These are phyloP conservation scores for Oscheius sp. DNA, from an alignment of 1,140 invertebrate species.

Conservation along the genomic window DNA sequence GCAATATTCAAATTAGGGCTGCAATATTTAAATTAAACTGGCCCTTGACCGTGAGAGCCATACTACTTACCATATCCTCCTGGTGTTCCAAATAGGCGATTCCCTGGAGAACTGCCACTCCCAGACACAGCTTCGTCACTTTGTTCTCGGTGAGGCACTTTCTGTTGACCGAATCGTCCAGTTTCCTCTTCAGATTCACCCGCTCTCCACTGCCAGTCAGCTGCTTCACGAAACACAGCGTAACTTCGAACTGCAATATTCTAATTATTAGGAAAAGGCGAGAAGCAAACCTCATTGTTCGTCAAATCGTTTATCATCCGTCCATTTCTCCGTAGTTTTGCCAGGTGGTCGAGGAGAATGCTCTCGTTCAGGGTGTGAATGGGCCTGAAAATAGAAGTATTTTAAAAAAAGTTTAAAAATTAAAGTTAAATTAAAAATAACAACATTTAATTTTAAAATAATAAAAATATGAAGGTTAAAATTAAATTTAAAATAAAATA, in stretches of 20 bases:
- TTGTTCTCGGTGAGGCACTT: not conserved
- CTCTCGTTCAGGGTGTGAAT: not conserved
- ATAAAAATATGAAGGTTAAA: too few species aligned
- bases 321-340: not conserved
- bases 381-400: not conserved
- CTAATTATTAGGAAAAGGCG: not conserved
- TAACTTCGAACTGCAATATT: not conserved
- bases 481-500: too few species aligned
- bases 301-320: not conserved
- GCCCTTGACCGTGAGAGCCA: not conserved
- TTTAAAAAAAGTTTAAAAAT: too few species aligned
- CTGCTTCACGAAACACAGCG: not conserved
- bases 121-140: not conserved
- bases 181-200: not conserved
- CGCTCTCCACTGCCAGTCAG: not conserved
- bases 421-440: too few species aligned
- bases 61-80: not conserved
- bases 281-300: not conserved
- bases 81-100: not conserved
- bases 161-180: not conserved
- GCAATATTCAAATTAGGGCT: too few species aligned
- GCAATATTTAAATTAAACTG: too few species aligned
- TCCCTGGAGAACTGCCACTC: not conserved
- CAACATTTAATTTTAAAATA: too few species aligned
- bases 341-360: not conserved